Conservation (phyloP, 2,113 vertebrate genomes). For the Aphyosemion australe region DNA sequence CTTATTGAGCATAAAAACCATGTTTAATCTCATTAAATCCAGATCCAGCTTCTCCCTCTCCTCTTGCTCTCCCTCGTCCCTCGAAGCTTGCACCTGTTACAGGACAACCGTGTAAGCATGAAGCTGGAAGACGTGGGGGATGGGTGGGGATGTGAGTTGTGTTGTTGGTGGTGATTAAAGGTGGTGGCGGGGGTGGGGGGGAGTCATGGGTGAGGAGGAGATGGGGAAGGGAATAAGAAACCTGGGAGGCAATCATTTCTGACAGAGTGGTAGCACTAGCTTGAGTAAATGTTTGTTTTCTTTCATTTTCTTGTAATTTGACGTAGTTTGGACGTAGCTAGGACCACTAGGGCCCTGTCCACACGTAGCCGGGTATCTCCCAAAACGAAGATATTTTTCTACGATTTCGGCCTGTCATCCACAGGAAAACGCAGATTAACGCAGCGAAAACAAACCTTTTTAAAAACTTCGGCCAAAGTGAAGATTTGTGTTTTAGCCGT, state of each 20-base stretch:
- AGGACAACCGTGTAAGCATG: conserved; percentile 22
- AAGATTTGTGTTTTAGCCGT: too few species aligned
- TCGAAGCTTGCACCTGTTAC: conserved; percentile 35
- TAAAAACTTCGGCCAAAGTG: too few species aligned
- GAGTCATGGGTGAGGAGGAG: conserved; percentile 48
- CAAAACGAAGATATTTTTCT: too few species aligned
- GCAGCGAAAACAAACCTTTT: too few species aligned
- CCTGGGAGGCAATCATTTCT: conserved; percentile 91
- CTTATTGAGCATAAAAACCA: conserved; percentile 96
- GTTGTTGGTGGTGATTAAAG: conserved; percentile 17
- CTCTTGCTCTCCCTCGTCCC: conserved; percentile 7
- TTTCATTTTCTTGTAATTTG: conserved; percentile 84
- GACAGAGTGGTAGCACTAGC: conserved; percentile 81
- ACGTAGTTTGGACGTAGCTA: conserved; percentile 84
- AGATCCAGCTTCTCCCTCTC: conserved; percentile 70
- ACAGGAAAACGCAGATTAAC: too few species aligned
- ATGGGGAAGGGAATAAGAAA: conserved; percentile 68
- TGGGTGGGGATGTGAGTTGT: conserved; percentile 40
- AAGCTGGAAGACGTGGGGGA: conserved; percentile 33
- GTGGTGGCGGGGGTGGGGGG: background rate
- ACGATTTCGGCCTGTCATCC: too few species aligned
- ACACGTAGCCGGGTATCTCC: too few species aligned
- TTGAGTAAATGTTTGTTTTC: conserved; percentile 44
- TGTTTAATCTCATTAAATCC: conserved; percentile 97
- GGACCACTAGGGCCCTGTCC: too few species aligned